phyloP scores from a whole-genome alignment of 35 echinoderm and acorn worm species.

The Strongylocentrotus purpuratus region DNA sequence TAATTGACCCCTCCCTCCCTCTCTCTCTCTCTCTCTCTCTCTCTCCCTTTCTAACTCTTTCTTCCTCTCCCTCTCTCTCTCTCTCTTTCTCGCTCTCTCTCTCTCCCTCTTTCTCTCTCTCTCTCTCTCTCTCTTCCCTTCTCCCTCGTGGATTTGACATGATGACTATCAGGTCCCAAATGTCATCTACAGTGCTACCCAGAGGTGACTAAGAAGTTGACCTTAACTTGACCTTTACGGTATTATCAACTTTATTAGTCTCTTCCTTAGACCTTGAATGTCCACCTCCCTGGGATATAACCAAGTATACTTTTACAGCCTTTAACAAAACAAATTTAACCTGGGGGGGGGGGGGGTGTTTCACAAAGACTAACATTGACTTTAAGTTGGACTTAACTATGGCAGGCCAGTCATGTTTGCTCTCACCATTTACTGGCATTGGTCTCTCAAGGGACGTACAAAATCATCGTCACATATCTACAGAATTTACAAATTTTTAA shows the following conservation, averaged over 20 bases:
- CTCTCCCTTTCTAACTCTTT: background rate
- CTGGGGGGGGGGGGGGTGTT: too few relatives aligned
- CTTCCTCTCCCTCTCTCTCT: background rate
- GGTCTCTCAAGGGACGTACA: too few relatives aligned
- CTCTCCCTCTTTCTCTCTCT: background rate
- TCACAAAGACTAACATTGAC: too few relatives aligned
- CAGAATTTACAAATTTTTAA: too few relatives aligned
- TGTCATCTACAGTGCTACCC: background rate
- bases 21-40: background rate
- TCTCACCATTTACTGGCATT: too few relatives aligned
- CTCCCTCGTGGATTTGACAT: background rate
- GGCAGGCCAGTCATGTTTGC: too few relatives aligned
- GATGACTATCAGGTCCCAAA: background rate
- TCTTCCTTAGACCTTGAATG: background rate
- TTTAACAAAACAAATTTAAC: too few relatives aligned
- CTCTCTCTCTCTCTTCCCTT: background rate
- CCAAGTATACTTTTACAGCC: too few relatives aligned
- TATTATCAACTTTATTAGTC: background rate
- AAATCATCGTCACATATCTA: too few relatives aligned
- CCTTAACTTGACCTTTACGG: constrained; percentile 22
- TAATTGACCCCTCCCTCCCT: background rate
- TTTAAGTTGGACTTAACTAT: too few relatives aligned
- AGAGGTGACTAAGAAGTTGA: constrained; percentile 23
- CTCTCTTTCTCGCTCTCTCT: background rate
- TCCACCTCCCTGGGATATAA: background rate